A percentile compares a stretch with the other conserved stretches of the same genome.
Evolutionary conservation across 2,113 vertebrate species (phyloP).

Genomic region (Uria aalge): DNA sequence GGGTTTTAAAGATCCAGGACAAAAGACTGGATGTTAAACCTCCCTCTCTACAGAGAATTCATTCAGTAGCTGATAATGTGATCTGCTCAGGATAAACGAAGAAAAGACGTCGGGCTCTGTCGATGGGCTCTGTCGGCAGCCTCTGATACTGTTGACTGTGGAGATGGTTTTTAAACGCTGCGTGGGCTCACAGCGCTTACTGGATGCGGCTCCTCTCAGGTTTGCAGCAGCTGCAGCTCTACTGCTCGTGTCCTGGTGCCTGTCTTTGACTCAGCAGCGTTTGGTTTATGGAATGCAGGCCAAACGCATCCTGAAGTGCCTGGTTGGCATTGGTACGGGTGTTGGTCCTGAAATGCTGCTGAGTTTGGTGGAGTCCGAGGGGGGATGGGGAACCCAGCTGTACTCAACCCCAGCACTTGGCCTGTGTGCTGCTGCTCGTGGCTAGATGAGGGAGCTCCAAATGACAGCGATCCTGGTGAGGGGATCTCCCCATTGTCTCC

Average conservation of each 20-base stretch:
- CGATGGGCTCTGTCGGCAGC: neutral
- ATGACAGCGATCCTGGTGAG: neutral
- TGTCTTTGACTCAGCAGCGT: accelerated
- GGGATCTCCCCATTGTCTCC: accelerated
- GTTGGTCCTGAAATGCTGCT: neutral
- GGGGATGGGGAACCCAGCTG: accelerated
- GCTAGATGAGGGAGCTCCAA: neutral
- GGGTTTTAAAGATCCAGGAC: neutral
- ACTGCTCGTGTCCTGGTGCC: accelerated
- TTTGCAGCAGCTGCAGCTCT: accelerated
- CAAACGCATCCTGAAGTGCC: too few relatives aligned
- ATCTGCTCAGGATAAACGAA: neutral
- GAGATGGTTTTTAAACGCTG: neutral
- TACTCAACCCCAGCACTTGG: accelerated
- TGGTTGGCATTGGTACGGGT: too few relatives aligned
- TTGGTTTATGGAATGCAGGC: accelerated
- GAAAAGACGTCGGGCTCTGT: neutral
- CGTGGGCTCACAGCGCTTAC: accelerated
- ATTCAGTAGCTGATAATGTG: neutral
- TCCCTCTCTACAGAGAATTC: neutral
- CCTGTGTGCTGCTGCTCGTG: neutral
- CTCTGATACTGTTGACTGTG: accelerated
- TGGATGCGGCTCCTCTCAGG: accelerated
- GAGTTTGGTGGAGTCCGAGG: neutral
- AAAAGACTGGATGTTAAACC: neutral